Conservation (phyloP, 2,888 invertebrate species). For the Eilema depressum region DNA sequence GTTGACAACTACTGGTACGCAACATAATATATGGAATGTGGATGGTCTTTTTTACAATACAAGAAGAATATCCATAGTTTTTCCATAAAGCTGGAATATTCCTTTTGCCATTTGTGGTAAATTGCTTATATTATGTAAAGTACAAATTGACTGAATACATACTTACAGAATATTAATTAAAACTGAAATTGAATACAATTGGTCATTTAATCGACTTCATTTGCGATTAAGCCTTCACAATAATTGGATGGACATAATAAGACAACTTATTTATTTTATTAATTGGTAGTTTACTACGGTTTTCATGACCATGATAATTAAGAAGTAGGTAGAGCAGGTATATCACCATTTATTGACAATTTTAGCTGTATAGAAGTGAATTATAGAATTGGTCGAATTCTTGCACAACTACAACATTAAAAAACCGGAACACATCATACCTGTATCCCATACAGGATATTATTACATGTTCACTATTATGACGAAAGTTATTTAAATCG, state of each 20-base stretch:
- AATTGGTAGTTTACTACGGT: too few species aligned
- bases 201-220: not conserved
- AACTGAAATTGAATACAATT: not conserved
- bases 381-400: not conserved
- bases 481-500: conserved; percentile 32
- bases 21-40: not conserved
- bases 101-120: not conserved
- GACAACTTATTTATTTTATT: not conserved
- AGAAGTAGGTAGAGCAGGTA: not conserved
- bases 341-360: not conserved
- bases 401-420: conserved; percentile 22
- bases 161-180: too few species aligned
- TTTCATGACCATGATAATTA: too few species aligned
- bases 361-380: not conserved
- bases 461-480: conserved; percentile 30
- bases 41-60: not conserved
- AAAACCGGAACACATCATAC: conserved; percentile 21
- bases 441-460: conserved; percentile 37
- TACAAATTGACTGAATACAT: too few species aligned
- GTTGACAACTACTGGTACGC: not conserved
- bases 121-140: too few species aligned
- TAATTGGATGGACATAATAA: not conserved
- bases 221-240: not conserved
- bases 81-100: not conserved
- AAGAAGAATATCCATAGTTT: too few species aligned